Percentiles rank a stretch among this genome's conserved stretches.
Conservation (phyloP, 1,140 invertebrate species). For the Atta colombica region DNA sequence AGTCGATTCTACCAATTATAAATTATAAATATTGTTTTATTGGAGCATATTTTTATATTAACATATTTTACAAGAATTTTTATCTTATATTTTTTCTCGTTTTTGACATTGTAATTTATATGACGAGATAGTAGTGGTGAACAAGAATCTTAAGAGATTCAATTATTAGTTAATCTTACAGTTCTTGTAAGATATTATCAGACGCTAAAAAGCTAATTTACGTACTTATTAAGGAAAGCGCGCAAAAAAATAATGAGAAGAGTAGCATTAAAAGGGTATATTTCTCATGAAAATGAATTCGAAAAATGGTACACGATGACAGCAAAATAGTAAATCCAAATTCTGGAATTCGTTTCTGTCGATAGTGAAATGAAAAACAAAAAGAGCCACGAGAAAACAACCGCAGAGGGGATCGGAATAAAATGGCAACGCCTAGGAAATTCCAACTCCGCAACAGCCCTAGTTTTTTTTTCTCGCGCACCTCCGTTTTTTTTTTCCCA, state of each 20-base stretch:
- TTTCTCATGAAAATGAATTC: neutral
- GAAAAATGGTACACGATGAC: neutral
- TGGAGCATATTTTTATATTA: too few relatives aligned
- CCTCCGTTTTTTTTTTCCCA: constrained; percentile 9
- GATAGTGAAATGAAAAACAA: constrained; percentile 1
- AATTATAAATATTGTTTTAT: too few relatives aligned
- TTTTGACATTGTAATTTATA: too few relatives aligned
- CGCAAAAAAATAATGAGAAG: neutral
- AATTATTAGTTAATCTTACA: neutral
- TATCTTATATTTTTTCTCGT: too few relatives aligned
- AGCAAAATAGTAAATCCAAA: constrained; percentile 41
- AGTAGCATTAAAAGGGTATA: neutral
- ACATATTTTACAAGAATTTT: too few relatives aligned
- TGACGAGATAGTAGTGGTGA: too few relatives aligned
- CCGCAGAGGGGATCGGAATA: neutral
- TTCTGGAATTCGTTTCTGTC: constrained; percentile 19
- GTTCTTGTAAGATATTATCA: neutral
- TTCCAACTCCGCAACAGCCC: constrained; percentile 44
- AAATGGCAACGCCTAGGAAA: constrained; percentile 49
- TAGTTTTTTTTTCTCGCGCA: constrained; percentile 13
- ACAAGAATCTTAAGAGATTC: too few relatives aligned
- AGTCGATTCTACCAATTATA: too few relatives aligned
- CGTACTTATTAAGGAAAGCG: neutral
- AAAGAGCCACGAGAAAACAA: neutral
- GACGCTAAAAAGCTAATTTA: neutral